A percentile compares a stretch with the other conserved stretches of the same genome.
These are phyloP conservation scores for Drosophila pruinosa DNA, from an alignment of 1,140 invertebrate species.

Conservation along the genomic window DNA sequence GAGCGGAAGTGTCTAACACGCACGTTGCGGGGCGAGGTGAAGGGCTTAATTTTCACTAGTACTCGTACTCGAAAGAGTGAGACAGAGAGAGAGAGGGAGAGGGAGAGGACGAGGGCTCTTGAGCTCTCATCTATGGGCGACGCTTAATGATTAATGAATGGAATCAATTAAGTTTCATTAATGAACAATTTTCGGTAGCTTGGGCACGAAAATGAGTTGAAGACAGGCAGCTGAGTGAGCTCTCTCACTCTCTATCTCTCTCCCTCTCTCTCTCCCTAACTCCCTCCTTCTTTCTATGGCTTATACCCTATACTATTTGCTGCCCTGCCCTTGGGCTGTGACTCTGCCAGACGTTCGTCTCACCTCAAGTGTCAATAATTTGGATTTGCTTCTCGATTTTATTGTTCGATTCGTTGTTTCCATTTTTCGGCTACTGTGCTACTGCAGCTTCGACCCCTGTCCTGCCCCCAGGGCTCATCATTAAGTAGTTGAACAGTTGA, in stretches of 20 bases:
- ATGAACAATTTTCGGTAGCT: conserved; percentile 76
- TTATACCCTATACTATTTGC: background rate
- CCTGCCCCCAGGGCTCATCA: conserved; percentile 3
- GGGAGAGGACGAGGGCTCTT: background rate
- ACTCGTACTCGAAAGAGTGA: background rate
- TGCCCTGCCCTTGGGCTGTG: conserved; percentile 17
- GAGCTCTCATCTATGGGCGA: conserved; percentile 26
- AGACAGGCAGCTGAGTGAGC: conserved; percentile 33
- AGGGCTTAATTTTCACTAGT: background rate
- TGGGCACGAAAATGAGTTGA: conserved; percentile 42
- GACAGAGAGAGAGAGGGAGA: background rate
- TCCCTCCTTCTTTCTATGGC: background rate
- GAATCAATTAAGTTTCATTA: conserved; percentile 82
- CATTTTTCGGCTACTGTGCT: conserved; percentile 35
- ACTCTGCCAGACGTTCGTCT: conserved; percentile 30
- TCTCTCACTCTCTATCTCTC: background rate
- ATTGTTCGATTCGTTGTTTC: conserved; percentile 22
- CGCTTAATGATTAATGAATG: conserved; percentile 81
- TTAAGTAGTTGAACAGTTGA: conserved; percentile 61
- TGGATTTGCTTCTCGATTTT: conserved; percentile 47
- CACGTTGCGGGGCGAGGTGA: conserved; percentile 15
- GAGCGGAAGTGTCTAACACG: conserved; percentile 47
- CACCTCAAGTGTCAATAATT: conserved; percentile 81
- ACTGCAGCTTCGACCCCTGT: conserved; percentile 13
- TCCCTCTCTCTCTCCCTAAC: background rate